phyloP scores from a whole-genome alignment of 2,888 invertebrate species.

The Drosophila quasianomalipes region DNA sequence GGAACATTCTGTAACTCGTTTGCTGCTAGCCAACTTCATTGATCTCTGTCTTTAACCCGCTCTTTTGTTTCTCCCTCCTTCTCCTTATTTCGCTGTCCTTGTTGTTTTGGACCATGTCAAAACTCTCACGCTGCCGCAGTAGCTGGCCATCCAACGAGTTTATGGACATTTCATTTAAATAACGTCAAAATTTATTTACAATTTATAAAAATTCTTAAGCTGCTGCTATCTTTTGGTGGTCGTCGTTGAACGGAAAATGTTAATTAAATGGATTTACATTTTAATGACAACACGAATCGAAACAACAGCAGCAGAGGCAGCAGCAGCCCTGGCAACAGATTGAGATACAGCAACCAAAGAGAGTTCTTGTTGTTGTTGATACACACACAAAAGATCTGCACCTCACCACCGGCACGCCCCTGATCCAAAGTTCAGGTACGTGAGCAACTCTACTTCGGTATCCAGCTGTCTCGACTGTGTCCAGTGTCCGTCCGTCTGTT shows the following conservation, averaged over 20 bases:
- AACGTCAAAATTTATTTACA: constrained; percentile 75
- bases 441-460: constrained; percentile 13
- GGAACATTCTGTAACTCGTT: constrained; percentile 1
- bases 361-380: constrained; percentile 22
- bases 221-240: constrained; percentile 74
- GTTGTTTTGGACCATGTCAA: constrained; percentile 50
- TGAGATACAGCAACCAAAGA: constrained; percentile 64
- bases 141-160: constrained; percentile 36
- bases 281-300: constrained; percentile 80
- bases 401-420: neutral
- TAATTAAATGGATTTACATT: constrained; percentile 81
- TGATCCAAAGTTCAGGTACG: constrained; percentile 3
- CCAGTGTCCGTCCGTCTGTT: constrained; percentile 14
- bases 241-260: constrained; percentile 69
- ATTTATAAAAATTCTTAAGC: constrained; percentile 73
- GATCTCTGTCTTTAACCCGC: neutral
- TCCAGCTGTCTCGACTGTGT: constrained; percentile 27
- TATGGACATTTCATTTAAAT: constrained; percentile 63
- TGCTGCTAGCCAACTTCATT: neutral
- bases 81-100: neutral
- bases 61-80: neutral
- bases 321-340: constrained; percentile 53
- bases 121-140: constrained; percentile 63
- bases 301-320: constrained; percentile 23
- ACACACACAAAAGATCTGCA: constrained; percentile 12